Evolutionary conservation across 2,797 vertebrate genomes (phyloP).

Genomic region (Gouania willdenowi): DNA sequence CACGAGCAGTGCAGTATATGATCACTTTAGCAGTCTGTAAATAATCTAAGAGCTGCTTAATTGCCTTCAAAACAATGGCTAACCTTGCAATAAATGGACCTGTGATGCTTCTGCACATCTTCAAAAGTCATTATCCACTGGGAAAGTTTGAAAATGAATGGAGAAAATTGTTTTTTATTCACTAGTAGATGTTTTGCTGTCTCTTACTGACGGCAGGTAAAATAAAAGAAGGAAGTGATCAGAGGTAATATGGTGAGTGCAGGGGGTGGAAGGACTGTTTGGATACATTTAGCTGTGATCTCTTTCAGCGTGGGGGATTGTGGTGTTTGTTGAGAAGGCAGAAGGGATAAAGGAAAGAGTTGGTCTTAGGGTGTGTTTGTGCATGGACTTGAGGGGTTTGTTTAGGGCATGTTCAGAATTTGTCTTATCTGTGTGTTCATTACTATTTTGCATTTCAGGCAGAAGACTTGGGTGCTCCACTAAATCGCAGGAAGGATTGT

Average conservation of each 20-base stretch:
- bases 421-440: constrained; percentile 74
- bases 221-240: not conserved
- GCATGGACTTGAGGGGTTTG: constrained; percentile 50
- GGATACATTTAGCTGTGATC: constrained; percentile 40
- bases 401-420: constrained; percentile 70
- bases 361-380: constrained; percentile 45
- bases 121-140: constrained; percentile 21
- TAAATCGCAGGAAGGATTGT: constrained; percentile 84
- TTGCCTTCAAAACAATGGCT: constrained; percentile 30
- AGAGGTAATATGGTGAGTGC: constrained; percentile 4
- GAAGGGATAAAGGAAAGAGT: constrained; percentile 28
- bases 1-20: not conserved
- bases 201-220: constrained; percentile 9
- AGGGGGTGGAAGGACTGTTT: constrained; percentile 13
- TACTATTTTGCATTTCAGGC: constrained; percentile 79
- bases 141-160: constrained; percentile 14
- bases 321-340: constrained; percentile 38
- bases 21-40: constrained; percentile 22
- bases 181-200: constrained; percentile 5
- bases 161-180: constrained; percentile 29
- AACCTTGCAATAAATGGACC: constrained; percentile 34
- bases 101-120: constrained; percentile 23
- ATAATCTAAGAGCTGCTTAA: constrained; percentile 25
- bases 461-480: constrained; percentile 69
- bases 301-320: too few species aligned